phyloP scores from a whole-genome alignment of 2,113 vertebrate species.

The Mastomys natalensis region DNA sequence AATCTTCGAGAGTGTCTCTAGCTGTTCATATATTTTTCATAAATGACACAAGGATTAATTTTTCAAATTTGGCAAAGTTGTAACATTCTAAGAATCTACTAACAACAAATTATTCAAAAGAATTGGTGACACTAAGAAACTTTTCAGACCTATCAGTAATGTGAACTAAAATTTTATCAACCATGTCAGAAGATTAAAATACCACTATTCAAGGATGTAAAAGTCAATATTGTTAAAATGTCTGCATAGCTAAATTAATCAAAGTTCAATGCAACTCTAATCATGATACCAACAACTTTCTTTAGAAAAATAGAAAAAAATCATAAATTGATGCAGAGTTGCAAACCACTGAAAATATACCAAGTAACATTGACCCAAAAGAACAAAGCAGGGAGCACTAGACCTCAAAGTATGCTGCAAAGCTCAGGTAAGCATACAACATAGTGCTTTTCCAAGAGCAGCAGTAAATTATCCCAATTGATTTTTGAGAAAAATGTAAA shows the following conservation, averaged over 20 bases:
- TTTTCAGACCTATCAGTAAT: neutral
- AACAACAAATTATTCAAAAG: neutral
- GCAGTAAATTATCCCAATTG: neutral
- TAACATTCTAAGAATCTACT: neutral
- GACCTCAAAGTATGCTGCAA: neutral
- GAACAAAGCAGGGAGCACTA: neutral
- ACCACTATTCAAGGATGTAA: neutral
- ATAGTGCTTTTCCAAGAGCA: neutral
- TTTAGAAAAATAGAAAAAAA: neutral
- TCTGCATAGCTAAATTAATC: neutral
- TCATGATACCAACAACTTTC: neutral
- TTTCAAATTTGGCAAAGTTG: neutral
- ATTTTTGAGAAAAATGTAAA: neutral
- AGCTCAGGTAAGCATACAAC: neutral
- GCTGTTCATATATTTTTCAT: neutral
- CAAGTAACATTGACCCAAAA: neutral
- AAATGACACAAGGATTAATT: neutral
- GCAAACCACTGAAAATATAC: neutral
- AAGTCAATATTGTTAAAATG: neutral
- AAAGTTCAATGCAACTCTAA: neutral
- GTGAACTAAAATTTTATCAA: constrained; percentile 3
- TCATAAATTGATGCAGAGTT: neutral
- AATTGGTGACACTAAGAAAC: neutral
- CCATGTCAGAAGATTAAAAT: neutral
- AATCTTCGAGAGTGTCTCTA: neutral